Base-by-base conservation (phyloP, 2,888 invertebrate genomes). In the Ichneumoninae sp. region DNA sequence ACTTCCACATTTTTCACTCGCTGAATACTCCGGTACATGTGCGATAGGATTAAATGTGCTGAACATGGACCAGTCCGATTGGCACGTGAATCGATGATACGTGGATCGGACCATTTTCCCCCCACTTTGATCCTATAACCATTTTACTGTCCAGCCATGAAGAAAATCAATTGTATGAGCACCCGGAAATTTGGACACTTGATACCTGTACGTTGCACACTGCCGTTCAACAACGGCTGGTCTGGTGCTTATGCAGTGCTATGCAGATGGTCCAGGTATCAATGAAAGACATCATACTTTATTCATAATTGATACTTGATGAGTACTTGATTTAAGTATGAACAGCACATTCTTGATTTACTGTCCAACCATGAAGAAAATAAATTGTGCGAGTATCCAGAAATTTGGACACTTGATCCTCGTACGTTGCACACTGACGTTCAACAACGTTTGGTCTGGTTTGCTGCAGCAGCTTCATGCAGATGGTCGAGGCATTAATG, bases 1-100 rank as follows among this genome's bases (percentile, higher is more conserved):
- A n/a, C 74, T 63, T 63, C 74, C 63, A 74, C 63, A 74, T 74
- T 63, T 36, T 33, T 57, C 30, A 19, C 16, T 57, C 30, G 30
- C 13, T 47, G 10, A 26, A 30, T 63, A 33, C 30, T 26, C 63
- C 3, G 8, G 16, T 30, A 63, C 30, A 33, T 63, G 6, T 6
- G 13, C 6, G 13, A 63, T n/a, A 10, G n/a, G 54, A 19, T 60
- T 60, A 4, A 16, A 47, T 47, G 16, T 16, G 44, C 16, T 47
- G 13, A 47, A 47, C 16, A 47, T 16, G 4, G 3, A 47, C 16
- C 4, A 47, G 1, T 16, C 44, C 44, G 10, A 44, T 44, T 44
- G 13, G 4, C 44, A 44, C 13, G 44, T 47, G 13, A 47, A 47
- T 47, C 44, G 16, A 47, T 47, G 44, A 47, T 16, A 4, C 13